Evolutionary conservation across 2,888 invertebrate species (phyloP).

Genomic region (Sialis lutaria): DNA sequence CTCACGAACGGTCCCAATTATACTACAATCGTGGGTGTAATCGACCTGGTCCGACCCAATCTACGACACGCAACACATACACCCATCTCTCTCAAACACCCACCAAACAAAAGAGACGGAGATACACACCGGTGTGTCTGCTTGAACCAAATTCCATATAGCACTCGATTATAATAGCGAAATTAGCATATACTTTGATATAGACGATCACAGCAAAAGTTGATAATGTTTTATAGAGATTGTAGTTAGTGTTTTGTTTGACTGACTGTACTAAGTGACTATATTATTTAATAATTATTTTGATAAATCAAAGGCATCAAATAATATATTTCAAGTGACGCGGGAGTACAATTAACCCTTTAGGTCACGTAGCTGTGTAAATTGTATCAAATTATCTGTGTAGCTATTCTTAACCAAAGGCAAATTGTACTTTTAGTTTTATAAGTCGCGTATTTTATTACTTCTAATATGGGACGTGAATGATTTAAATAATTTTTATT

Average conservation of each 20-base stretch:
- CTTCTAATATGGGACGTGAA: too few relatives aligned
- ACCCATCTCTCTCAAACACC: background rate
- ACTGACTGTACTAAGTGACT: slow-evolving; percentile 20
- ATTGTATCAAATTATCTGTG: slow-evolving; percentile 6
- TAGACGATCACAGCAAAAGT: slow-evolving; percentile 11
- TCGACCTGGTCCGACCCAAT: slow-evolving; percentile 12
- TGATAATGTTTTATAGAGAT: background rate
- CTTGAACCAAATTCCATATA: slow-evolving; percentile 18
- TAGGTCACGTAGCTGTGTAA: slow-evolving; percentile 7
- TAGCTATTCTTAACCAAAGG: too few relatives aligned
- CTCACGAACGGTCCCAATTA: slow-evolving; percentile 28
- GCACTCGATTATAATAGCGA: slow-evolving; percentile 28
- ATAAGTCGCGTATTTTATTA: too few relatives aligned
- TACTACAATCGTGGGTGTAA: slow-evolving; percentile 26
- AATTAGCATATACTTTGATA: slow-evolving; percentile 26
- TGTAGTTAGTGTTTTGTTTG: slow-evolving; percentile 8
- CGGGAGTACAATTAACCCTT: slow-evolving; percentile 10
- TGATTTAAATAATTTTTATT: too few relatives aligned
- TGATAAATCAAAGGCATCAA: slow-evolving; percentile 29
- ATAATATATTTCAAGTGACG: slow-evolving; percentile 24
- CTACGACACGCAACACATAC: background rate
- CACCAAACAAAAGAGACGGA: slow-evolving; percentile 8
- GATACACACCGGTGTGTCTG: slow-evolving; percentile 8
- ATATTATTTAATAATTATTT: slow-evolving; percentile 30
- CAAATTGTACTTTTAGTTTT: too few relatives aligned